Evolutionary conservation across 2,888 invertebrate genomes (phyloP).

Genomic region (Syritta pipiens): DNA sequence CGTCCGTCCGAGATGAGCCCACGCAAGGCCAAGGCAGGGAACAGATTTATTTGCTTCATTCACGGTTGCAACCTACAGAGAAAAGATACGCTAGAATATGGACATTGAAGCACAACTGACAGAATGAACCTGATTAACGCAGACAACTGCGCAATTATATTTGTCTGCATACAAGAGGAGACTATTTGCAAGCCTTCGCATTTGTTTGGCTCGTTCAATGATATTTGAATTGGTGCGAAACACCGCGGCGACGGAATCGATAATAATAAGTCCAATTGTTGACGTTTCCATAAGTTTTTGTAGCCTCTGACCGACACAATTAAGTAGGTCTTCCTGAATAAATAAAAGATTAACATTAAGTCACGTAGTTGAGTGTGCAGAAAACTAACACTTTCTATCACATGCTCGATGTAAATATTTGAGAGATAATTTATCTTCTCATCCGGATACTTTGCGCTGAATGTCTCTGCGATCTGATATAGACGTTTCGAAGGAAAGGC

Average conservation of each 20-base stretch:
- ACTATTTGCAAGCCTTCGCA: slow-evolving; percentile 81
- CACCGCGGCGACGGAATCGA: slow-evolving; percentile 88
- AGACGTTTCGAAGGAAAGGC: slow-evolving; percentile 86
- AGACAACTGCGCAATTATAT: slow-evolving; percentile 82
- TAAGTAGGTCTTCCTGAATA: slow-evolving; percentile 80
- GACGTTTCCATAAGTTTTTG: slow-evolving; percentile 80
- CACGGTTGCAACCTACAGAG: slow-evolving; percentile 76
- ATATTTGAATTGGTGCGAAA: slow-evolving; percentile 82
- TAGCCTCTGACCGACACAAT: slow-evolving; percentile 81
- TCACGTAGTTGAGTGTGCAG: too few relatives aligned
- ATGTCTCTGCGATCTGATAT: slow-evolving; percentile 80
- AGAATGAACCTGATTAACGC: slow-evolving; percentile 85
- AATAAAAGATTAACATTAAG: not conserved
- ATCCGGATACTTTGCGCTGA: slow-evolving; percentile 75
- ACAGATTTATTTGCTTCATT: slow-evolving; percentile 75
- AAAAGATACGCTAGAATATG: not conserved
- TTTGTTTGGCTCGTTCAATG: slow-evolving; percentile 80
- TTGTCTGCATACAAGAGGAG: slow-evolving; percentile 81
- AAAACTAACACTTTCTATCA: slow-evolving; percentile 80
- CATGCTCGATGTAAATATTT: slow-evolving; percentile 84
- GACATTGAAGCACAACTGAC: not conserved
- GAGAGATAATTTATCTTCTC: slow-evolving; percentile 80
- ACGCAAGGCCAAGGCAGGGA: slow-evolving; percentile 84
- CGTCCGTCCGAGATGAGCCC: slow-evolving; percentile 84
- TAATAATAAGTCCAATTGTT: slow-evolving; percentile 83